Base-by-base conservation (phyloP, 1,140 invertebrate species). In the Cotesia vestalis region DNA sequence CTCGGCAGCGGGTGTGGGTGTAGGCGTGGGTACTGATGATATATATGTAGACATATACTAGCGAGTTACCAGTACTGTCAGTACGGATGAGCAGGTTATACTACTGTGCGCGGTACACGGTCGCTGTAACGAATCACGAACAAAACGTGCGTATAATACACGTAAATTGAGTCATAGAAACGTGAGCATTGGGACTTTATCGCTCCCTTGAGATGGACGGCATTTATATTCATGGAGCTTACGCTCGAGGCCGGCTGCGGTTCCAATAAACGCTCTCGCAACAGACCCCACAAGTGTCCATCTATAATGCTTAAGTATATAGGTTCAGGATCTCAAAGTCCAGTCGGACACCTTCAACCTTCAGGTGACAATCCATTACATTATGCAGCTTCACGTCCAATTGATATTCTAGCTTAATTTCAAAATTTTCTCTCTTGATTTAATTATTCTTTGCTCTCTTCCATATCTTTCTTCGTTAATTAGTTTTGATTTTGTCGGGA, bases 101-200 rank as follows among this genome's bases (percentile, higher is more conserved):
- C 6, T 11, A 46, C 6, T 46, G 40, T 61, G 59, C 6, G 4
- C 17, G 59, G 59, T 27, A 27, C 27, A 12, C 27, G 20, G 2
- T 3, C 5, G 27, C n/a, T 64, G 38, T 35, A 6, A 64, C 34
- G 62, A 64, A 64, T 64, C 62, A 64, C 62, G 62, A 64, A 20
- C 36, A n/a, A 64, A 36, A 64, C 36, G 62, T 38, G 62, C 12
- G 62, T 46, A 17, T 64, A 64, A 64, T 35, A 64, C 27, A 36
- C 35, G 38, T 64, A 35, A 64, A 64, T 64, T 46, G 62, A 64
- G 62, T 64, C 62, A 64, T 35, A 64, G 27, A 34, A 35, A 61
- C 34, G 59, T 61, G 34, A 61, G 20, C 20, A 12, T 64, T 64
- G 27, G 38, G 62, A 36, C 27, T 64, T 14, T 64, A 64, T 64